A percentile compares a stretch with the other conserved stretches of the same genome.
phyloP scores from a whole-genome alignment of 2,888 invertebrate genomes.

The Sceliomorpha sp. region DNA sequence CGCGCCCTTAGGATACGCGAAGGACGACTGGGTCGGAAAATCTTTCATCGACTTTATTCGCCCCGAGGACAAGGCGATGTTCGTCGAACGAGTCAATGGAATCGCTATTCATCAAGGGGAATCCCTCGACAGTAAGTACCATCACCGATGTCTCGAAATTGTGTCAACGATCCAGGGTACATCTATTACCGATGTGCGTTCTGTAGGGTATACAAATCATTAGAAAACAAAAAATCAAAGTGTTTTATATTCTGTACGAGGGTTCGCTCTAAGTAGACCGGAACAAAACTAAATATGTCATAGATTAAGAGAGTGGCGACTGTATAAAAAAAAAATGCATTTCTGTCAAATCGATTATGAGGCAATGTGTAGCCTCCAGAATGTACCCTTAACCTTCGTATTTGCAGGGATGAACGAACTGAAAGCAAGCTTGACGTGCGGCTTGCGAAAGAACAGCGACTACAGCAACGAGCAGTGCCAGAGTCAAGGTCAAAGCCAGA shows the following conservation, averaged over 20 bases:
- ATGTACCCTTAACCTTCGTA: no score
- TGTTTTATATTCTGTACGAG: no score
- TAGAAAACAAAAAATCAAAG: neutral
- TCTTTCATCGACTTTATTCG: constrained; percentile 94
- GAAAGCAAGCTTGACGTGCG: constrained; percentile 82
- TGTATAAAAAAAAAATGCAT: no score
- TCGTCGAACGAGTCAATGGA: constrained; percentile 88
- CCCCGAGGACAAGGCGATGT: constrained; percentile 87
- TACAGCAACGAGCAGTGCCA: no score
- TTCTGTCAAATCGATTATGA: no score
- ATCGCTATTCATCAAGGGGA: constrained; percentile 84
- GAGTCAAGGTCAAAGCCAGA: no score
- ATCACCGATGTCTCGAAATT: no score
- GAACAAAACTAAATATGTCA: no score
- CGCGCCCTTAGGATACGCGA: constrained; percentile 87
- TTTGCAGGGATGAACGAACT: constrained; percentile 56
- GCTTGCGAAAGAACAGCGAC: constrained; percentile 84
- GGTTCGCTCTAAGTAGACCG: no score
- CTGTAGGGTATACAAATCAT: neutral
- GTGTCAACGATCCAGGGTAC: neutral
- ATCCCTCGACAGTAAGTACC: constrained; percentile 65
- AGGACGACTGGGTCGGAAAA: constrained; percentile 91
- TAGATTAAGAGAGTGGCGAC: no score
- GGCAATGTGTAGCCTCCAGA: no score
- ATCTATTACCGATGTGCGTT: constrained; percentile 1